Base-by-base conservation (phyloP, 1,140 invertebrate species). In the Mamestra configurata region DNA sequence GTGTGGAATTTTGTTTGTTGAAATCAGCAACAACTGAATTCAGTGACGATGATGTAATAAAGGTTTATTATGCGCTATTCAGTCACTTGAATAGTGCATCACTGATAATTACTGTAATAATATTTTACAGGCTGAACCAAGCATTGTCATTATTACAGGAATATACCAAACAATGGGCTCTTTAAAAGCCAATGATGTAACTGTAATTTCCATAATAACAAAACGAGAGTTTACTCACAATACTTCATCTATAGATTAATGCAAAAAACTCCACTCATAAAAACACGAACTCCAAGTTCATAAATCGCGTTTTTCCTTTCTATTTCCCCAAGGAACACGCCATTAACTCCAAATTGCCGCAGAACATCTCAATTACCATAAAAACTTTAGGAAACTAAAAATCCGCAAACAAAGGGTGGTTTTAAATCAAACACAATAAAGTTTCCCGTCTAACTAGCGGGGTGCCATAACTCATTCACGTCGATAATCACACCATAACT, bases 401-500 rank as follows among this genome's bases (percentile, higher is more conserved):
- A 59, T 76, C 57, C 40, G 37, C 73, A 61, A 76, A 76, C 73
- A 76, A 76, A 76, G 46, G 57, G 37, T 49, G 73, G 55, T 64
- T 46, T 77, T 78, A 81, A 81, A 78, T 78, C 68, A 81, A 77
- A 72, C 57, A 66, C 40, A 73, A 78, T 78, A 78, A 81, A 78
- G 55, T 81, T 81, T 81, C 49, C 80, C 80, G 51, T 78, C 59
- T 73, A 78, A 72, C 70, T 70, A 70, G 20, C 43, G 64, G 61
- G 68, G 64, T 27, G 22, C 79, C 71, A 77, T 82, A 77, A 82
- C 70, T 82, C 80, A 79, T 79, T 66, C 59, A 11, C 46, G 70
- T 43, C 80, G 80, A 82, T 82, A 82, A 82, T 79, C 79, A 79
- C 57, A 61, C 64, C 53, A 77, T 77, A 79, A 79, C 68, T 79